Evolutionary conservation across 2,113 vertebrate species (phyloP).

Genomic region (Cyprinus carpio): DNA sequence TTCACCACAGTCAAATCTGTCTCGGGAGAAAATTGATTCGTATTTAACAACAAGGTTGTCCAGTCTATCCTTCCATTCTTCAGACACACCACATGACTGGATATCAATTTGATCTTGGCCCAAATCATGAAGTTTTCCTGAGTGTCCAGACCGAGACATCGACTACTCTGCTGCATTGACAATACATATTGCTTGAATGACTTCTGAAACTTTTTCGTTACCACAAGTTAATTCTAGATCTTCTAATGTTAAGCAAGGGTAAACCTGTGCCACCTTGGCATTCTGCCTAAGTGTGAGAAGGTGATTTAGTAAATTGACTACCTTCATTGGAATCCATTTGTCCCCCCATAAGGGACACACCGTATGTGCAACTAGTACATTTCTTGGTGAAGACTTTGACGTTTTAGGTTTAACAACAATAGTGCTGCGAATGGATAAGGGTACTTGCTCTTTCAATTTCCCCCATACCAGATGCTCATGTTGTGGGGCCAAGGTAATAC

Average conservation of each 20-base stretch:
- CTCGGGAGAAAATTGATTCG: neutral
- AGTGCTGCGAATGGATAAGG: no score
- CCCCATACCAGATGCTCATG: no score
- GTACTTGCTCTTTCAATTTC: no score
- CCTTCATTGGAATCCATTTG: slow-evolving; percentile 7
- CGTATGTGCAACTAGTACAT: neutral
- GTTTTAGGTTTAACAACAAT: no score
- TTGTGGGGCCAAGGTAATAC: no score
- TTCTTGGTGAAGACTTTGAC: neutral
- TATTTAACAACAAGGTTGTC: neutral
- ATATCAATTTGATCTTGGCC: neutral
- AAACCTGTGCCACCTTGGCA: no score
- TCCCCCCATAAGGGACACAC: slow-evolving; percentile 3
- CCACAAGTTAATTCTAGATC: no score
- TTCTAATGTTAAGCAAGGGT: no score
- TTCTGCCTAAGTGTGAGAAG: neutral
- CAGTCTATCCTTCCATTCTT: neutral
- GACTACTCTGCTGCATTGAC: neutral
- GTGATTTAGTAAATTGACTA: neutral
- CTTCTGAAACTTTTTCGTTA: neutral
- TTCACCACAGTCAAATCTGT: neutral
- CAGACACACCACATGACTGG: neutral
- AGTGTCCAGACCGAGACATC: neutral
- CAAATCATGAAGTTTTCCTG: neutral
- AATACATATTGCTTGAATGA: neutral